These are phyloP conservation scores for Odontocolon sp. DNA, from an alignment of 2,888 invertebrate genomes.

Conservation along the genomic window DNA sequence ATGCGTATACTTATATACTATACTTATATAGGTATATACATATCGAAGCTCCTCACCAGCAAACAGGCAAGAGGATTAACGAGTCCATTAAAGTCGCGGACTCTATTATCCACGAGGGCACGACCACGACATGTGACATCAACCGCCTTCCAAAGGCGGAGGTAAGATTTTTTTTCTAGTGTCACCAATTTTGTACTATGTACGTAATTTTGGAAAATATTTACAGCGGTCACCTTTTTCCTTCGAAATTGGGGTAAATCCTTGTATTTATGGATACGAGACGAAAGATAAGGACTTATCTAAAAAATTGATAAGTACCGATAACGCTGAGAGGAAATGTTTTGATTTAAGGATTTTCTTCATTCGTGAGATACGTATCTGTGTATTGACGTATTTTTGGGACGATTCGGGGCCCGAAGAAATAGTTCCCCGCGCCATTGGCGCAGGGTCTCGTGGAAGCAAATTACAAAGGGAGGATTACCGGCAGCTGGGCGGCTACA, in stretches of 20 bases:
- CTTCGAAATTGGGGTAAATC: too few relatives aligned
- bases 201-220: too few relatives aligned
- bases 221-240: conserved; percentile 4
- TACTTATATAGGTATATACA: conserved; percentile 36
- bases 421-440: conserved; percentile 73
- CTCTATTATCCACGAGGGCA: conserved; percentile 80
- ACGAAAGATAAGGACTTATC: too few relatives aligned
- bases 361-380: neutral
- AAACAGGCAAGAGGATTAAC: conserved; percentile 81
- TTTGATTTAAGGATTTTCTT: neutral
- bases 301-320: too few relatives aligned
- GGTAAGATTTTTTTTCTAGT: conserved; percentile 51
- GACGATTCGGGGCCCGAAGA: conserved; percentile 44
- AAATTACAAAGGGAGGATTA: conserved; percentile 81
- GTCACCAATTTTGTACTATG: too few relatives aligned
- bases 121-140: conserved; percentile 79
- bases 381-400: conserved; percentile 14
- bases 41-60: conserved; percentile 71
- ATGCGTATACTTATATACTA: neutral
- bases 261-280: too few relatives aligned
- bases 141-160: conserved; percentile 77
- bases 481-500: conserved; percentile 80
- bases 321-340: too few relatives aligned
- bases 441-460: conserved; percentile 77
- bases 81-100: conserved; percentile 81